Evolutionary conservation across 2,797 vertebrate species (phyloP).

Genomic region (Crocodylus rhombifer): DNA sequence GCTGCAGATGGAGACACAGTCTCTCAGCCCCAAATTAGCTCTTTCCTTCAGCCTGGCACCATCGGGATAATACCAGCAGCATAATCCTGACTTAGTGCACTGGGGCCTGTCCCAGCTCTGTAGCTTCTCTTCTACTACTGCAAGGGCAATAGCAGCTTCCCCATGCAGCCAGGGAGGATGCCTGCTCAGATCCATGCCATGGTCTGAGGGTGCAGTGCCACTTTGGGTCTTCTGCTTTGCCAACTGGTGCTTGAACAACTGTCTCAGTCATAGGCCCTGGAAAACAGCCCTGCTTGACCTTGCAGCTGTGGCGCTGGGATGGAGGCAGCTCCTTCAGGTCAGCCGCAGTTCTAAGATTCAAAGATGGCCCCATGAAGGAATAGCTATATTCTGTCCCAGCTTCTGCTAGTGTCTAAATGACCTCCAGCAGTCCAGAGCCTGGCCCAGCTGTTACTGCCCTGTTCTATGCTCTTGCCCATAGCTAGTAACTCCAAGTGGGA

Average conservation of each 20-base stretch:
- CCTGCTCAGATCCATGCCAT: neutral
- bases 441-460: too few species aligned
- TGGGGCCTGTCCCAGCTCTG: accelerated
- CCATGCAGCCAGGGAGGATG: neutral
- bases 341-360: neutral
- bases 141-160: neutral
- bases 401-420: neutral
- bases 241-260: neutral
- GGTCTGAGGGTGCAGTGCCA: too few species aligned
- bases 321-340: too few species aligned
- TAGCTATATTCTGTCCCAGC: neutral
- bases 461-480: too few species aligned
- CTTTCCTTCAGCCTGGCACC: neutral
- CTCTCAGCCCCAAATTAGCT: neutral
- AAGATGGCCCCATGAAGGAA: neutral
- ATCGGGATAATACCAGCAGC: neutral
- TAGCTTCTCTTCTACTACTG: neutral
- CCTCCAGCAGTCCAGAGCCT: neutral
- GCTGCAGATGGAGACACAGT: accelerated
- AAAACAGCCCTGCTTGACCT: neutral
- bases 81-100: neutral
- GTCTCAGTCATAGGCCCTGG: neutral
- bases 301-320: neutral
- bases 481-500: neutral
- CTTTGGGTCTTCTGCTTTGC: neutral